Evolutionary conservation across 2,113 vertebrate genomes (phyloP).

Genomic region (Camarhynchus parvulus): DNA sequence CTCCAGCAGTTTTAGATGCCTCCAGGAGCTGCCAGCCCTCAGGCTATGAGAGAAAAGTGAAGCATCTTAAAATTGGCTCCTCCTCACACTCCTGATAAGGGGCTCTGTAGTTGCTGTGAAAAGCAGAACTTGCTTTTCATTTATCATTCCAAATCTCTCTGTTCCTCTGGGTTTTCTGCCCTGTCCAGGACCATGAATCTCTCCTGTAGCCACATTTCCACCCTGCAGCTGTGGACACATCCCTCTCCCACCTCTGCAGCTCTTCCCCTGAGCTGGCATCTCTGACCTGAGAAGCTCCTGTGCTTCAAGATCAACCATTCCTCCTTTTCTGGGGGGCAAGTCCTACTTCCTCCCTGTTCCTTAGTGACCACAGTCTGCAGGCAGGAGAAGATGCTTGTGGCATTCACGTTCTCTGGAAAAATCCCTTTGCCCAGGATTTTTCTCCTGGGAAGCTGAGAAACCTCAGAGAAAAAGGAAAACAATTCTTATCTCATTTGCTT

Average conservation of each 20-base stretch:
- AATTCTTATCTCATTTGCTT: no score
- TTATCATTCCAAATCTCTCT: neutral
- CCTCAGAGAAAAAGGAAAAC: no score
- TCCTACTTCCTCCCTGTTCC: neutral
- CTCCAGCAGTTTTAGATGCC: neutral
- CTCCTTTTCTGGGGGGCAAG: neutral
- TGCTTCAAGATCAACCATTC: neutral
- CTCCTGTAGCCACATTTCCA: neutral
- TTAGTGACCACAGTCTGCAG: neutral
- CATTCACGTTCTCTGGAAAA: no score
- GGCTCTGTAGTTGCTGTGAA: neutral
- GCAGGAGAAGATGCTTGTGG: neutral
- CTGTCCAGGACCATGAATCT: neutral
- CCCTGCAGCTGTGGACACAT: neutral
- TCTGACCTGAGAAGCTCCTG: neutral
- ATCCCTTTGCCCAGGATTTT: no score
- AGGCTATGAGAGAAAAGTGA: neutral
- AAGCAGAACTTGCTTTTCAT: neutral
- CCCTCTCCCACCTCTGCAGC: neutral
- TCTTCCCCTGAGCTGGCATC: neutral
- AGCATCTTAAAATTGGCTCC: neutral
- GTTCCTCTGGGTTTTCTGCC: neutral
- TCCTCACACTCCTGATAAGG: neutral
- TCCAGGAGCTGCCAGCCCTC: neutral
- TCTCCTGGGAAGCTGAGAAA: no score